Base-by-base conservation (phyloP, 2,797 vertebrate species). In the Saxicola maurus region DNA sequence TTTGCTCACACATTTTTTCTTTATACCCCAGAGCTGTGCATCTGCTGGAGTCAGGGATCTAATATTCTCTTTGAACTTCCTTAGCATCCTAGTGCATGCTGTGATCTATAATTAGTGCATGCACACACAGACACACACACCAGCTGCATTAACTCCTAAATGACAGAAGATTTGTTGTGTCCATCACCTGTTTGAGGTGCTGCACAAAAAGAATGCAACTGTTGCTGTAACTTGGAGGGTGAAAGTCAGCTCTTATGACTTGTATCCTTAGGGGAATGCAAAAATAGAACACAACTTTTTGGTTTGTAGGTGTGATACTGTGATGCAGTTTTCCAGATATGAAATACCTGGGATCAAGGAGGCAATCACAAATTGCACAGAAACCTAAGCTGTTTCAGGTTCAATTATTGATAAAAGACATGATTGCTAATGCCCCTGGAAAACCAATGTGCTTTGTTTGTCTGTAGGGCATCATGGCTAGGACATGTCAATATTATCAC, bases 41-140 rank as follows among this genome's bases (percentile, higher is more conserved):
- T 96, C 92, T 91, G 94, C 87, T 96, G 76, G 89, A 94, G 76
- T 92, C 72, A n/a, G 86, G 87, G 93, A 96, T 96, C 78, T 95
- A 91, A 92, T 96, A 96, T 96, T 96, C 96, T 95, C 95, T 96
- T 96, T 96, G 95, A 96, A 95, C 92, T 96, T 91, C 64, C 78
- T 95, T 81, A 92, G 87, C 71, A 89, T 95, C 94, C 92, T 82
- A 90, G 89, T 94, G 65, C 94, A 93, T 87, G 92, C 95, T 96
- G 92, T 96, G 95, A 95, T 95, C 93, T 94, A 95, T 96, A 96
- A 96, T 96, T 96, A 96, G 94, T 81, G 85, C 73, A 42, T 28
- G 49, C 52, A 75, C 77, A 82, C 57, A 89, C 51, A 86, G 31
- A 40, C 40, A 73, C 42, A 87, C 79, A 87, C 67, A 35, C 71